Base-by-base conservation (phyloP, 2,888 invertebrate genomes). In the Melanostoma scalare region DNA sequence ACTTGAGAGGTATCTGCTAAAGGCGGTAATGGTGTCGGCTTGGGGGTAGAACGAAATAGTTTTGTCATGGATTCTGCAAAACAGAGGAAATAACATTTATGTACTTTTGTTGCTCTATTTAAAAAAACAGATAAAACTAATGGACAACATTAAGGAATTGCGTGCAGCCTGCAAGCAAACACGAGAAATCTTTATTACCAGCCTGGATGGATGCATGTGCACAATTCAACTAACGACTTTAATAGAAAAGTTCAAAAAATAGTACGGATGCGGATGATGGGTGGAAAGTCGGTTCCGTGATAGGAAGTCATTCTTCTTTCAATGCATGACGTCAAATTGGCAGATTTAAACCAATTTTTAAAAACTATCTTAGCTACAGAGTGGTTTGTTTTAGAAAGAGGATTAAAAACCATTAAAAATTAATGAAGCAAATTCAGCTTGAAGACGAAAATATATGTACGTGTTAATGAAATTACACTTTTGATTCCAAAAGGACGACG, bases 1-100 rank as follows among this genome's bases (percentile, higher is more conserved):
- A 86, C 81, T 81, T 72, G 74, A 71, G 80, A 78, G 77, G 87
- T 87, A 80, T 88, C 88, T 81, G 87, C 86, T 76, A 87, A 87
- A 44, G 86, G 60, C 35, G 86, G 55, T 52, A 65, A 44, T 68
- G 73, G 44, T 65, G 85, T 87, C 73, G 86, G 73, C 56, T 87
- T 88, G 72, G 88, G 85, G 79, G 90, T 88, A 80, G 90, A 89
- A 84, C 91, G 90, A 88, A 91, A 91, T 72, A 91, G 89, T 88
- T 91, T 91, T 86, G 90, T 90, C 88, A 91, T 89, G 85, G 90
- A 90, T 87, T 90, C 91, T 86, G 89, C 87, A 53, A 89, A 65
- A 68, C 53, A 78, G 77, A 74, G 36, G 71, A 74, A 84, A 71
- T n/a, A 40, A 42, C 40, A 56, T 30, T 56, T 56, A 60, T 35